A percentile compares a stretch with the other conserved stretches of the same genome.
phyloP scores from a whole-genome alignment of 2,113 vertebrate species.

The Chaenocephalus aceratus region DNA sequence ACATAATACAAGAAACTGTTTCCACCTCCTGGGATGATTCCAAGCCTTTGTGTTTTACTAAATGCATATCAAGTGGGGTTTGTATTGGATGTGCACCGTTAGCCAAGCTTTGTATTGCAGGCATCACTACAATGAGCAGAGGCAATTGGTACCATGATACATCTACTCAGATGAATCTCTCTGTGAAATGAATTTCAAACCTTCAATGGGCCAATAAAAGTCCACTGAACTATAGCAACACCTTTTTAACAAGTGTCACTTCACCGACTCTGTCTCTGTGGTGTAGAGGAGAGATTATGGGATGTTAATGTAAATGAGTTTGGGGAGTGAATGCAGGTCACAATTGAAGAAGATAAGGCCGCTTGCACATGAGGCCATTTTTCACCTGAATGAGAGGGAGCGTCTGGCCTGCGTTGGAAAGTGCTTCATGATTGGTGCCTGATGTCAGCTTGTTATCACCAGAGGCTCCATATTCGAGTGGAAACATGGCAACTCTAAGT shows the following conservation, averaged over 20 bases:
- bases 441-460: slow-evolving; percentile 37
- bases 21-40: neutral
- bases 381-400: slow-evolving; percentile 50
- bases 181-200: slow-evolving; percentile 27
- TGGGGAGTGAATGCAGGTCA: slow-evolving; percentile 57
- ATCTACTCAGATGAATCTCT: slow-evolving; percentile 7
- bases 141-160: slow-evolving; percentile 3
- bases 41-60: slow-evolving; percentile 5
- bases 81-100: slow-evolving; percentile 6
- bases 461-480: neutral
- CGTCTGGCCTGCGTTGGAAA: slow-evolving; percentile 6
- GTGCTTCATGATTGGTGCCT: slow-evolving; percentile 5
- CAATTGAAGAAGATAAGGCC: slow-evolving; percentile 52
- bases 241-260: slow-evolving; percentile 38
- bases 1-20: neutral
- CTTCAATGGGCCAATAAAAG: slow-evolving; percentile 43
- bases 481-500: neutral
- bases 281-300: slow-evolving; percentile 46
- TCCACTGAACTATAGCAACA: slow-evolving; percentile 37
- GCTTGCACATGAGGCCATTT: slow-evolving; percentile 61
- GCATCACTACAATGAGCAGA: neutral
- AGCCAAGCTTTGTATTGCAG: neutral
- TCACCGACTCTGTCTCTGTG: slow-evolving; percentile 19
- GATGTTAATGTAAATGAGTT: slow-evolving; percentile 65
- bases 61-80: neutral